Evolutionary conservation across 2,797 vertebrate species (phyloP).

Genomic region (Lithobates sylvaticus): DNA sequence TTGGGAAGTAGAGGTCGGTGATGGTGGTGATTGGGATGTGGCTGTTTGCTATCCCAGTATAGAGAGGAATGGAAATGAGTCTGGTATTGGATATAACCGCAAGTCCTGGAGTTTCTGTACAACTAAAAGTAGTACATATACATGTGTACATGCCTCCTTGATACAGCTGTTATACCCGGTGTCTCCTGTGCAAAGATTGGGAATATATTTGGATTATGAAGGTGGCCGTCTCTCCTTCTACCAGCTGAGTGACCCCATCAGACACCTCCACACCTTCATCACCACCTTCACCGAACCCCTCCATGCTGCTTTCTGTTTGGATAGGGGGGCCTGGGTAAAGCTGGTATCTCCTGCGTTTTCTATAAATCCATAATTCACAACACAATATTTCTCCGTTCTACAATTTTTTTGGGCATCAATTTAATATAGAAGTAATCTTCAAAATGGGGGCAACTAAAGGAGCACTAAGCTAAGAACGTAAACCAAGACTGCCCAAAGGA

Average conservation of each 20-base stretch:
- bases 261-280: not conserved
- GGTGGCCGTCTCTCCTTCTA: not conserved
- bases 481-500: too few relatives aligned
- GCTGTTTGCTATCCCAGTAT: constrained; percentile 9
- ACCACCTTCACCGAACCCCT: not conserved
- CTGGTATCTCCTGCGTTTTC: too few relatives aligned
- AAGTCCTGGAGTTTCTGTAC: constrained; percentile 38
- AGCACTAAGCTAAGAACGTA: too few relatives aligned
- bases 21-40: too few relatives aligned
- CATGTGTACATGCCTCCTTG: not conserved
- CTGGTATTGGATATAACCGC: constrained; percentile 9
- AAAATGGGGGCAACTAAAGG: too few relatives aligned
- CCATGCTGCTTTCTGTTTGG: not conserved
- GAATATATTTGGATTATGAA: constrained; percentile 8
- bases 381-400: too few relatives aligned
- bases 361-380: too few relatives aligned
- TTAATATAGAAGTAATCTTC: too few relatives aligned
- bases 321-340: not conserved
- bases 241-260: not conserved
- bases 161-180: not conserved
- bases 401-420: too few relatives aligned
- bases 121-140: not conserved
- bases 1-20: too few relatives aligned
- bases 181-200: not conserved
- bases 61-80: not conserved